Conservation (phyloP, 2,888 invertebrate genomes). For the Cosmopolites sordidus region DNA sequence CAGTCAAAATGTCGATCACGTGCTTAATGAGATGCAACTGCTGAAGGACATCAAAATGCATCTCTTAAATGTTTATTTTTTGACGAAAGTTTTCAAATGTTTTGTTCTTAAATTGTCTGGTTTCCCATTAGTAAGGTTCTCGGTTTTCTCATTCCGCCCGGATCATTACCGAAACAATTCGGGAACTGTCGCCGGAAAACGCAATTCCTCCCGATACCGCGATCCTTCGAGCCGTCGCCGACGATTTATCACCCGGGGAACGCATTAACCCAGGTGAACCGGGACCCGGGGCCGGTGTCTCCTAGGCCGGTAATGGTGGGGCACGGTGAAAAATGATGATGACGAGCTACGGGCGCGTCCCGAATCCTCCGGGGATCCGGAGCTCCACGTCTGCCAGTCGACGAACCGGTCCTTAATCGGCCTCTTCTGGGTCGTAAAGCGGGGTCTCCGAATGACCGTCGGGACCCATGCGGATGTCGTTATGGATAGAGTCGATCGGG, state of each 20-base stretch:
- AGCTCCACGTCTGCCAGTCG: constrained; percentile 11
- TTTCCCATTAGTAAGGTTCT: constrained; percentile 22
- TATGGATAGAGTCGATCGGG: constrained; percentile 24
- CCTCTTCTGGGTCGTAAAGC: constrained; percentile 49
- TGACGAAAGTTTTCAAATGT: constrained; percentile 12
- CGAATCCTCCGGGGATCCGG: constrained; percentile 38
- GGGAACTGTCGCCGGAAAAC: no score
- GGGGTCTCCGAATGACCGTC: constrained; percentile 45
- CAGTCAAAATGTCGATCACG: no score
- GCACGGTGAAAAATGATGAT: constrained; percentile 50
- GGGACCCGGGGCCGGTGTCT: constrained; percentile 40
- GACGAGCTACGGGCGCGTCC: constrained; percentile 39
- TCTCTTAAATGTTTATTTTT: no score
- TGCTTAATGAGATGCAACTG: no score
- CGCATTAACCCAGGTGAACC: constrained; percentile 50
- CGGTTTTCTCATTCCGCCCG: constrained; percentile 24
- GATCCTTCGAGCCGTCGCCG: constrained; percentile 38
- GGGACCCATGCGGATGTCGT: constrained; percentile 46
- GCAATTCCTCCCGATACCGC: no score
- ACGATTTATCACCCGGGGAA: constrained; percentile 48
- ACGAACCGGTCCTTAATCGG: constrained; percentile 39
- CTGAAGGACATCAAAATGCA: no score
- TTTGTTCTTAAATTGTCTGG: not conserved
- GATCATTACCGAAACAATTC: no score
- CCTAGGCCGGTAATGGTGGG: constrained; percentile 47